Evolutionary conservation across 2,797 vertebrate genomes (phyloP).

Genomic region (Coranthus polyacanthus): DNA sequence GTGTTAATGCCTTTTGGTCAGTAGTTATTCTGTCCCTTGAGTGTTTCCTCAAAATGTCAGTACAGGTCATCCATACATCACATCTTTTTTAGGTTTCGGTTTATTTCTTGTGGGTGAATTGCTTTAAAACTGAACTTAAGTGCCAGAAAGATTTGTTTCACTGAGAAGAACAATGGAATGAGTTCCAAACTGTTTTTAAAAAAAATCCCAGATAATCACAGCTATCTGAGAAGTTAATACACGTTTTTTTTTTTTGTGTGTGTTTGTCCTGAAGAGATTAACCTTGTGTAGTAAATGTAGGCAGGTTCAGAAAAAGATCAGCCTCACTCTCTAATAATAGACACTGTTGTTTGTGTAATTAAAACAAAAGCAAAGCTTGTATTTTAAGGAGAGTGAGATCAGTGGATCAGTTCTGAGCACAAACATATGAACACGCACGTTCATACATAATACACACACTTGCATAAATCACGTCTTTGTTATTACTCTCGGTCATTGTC

Average conservation of each 20-base stretch:
- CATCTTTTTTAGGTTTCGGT: conserved; percentile 6
- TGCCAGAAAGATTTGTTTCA: conserved; percentile 23
- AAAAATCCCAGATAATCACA: conserved; percentile 27
- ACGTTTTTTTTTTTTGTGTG: too few species aligned
- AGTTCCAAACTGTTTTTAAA: too few species aligned
- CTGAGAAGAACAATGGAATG: conserved; percentile 4
- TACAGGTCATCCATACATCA: conserved; percentile 23
- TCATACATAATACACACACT: conserved; percentile 9
- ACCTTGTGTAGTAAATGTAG: conserved; percentile 6
- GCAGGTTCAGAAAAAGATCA: not conserved
- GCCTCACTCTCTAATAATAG: conserved; percentile 1
- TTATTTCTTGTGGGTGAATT: conserved; percentile 27
- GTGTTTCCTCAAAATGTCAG: conserved; percentile 37
- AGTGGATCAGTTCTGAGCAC: conserved; percentile 36
- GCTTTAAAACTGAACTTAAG: conserved; percentile 7
- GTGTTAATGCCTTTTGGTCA: conserved; percentile 57
- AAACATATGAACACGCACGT: conserved; percentile 20
- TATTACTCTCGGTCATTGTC: conserved; percentile 27
- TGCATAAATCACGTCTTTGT: conserved; percentile 5
- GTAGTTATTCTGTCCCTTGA: conserved; percentile 27
- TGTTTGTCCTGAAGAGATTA: conserved; percentile 33
- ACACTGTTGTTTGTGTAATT: conserved; percentile 3
- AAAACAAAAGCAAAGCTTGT: conserved; percentile 3
- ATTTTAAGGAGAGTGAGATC: conserved; percentile 5
- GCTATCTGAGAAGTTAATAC: conserved; percentile 23